phyloP scores from a whole-genome alignment of 2,113 vertebrate genomes.

The Arvicanthis niloticus region DNA sequence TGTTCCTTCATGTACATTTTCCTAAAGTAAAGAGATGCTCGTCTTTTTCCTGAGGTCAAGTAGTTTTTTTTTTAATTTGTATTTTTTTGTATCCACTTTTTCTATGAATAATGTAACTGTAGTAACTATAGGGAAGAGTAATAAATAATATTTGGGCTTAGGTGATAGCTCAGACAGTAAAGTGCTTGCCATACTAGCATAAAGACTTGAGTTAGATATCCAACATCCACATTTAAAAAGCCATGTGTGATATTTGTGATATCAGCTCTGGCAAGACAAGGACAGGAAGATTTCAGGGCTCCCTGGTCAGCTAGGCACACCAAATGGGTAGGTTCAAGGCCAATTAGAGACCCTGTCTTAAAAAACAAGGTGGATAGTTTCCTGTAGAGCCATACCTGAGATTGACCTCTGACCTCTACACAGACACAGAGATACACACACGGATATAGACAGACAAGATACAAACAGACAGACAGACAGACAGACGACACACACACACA shows the following conservation, averaged over 20 bases:
- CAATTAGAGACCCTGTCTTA: not conserved
- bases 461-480: not conserved
- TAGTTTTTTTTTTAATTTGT: not conserved
- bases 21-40: not conserved
- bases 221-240: not conserved
- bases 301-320: not conserved
- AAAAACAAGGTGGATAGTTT: not conserved
- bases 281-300: not conserved
- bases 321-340: not conserved
- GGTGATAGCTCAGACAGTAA: not conserved
- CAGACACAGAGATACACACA: not conserved
- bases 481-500: not conserved
- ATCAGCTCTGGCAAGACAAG: not conserved
- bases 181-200: too few relatives aligned
- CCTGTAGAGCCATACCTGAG: not conserved
- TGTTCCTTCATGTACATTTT: not conserved
- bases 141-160: not conserved
- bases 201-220: not conserved
- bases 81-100: not conserved
- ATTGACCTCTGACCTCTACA: not conserved
- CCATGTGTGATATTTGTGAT: not conserved
- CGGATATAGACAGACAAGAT: not conserved
- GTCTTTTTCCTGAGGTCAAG: not conserved
- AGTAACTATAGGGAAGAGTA: not conserved
- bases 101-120: not conserved